phyloP scores from a whole-genome alignment of 2,113 vertebrate species.

The Microtus oregoni region DNA sequence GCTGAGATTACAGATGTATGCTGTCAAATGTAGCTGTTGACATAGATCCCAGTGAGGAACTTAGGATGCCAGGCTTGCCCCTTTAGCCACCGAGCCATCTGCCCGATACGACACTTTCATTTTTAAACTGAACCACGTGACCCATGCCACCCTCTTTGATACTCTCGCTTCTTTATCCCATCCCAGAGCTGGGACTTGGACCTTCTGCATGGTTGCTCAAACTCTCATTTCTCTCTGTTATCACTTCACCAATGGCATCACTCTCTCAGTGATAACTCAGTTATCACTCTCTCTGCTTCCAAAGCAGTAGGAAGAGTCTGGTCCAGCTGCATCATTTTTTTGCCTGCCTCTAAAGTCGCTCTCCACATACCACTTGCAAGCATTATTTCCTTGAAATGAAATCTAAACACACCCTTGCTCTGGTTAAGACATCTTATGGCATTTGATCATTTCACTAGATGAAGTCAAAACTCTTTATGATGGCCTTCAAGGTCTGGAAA shows the following conservation, averaged over 20 bases:
- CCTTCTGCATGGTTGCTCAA: neutral
- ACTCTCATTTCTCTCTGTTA: neutral
- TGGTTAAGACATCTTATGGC: neutral
- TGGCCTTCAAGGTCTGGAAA: slow-evolving; percentile 12
- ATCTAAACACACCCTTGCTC: neutral
- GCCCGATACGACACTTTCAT: neutral
- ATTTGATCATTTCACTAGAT: neutral
- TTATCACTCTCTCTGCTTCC: neutral
- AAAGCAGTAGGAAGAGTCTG: neutral
- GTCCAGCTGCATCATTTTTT: neutral
- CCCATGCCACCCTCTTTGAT: neutral
- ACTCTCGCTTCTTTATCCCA: neutral
- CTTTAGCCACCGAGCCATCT: neutral
- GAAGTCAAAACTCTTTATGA: neutral
- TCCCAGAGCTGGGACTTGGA: neutral
- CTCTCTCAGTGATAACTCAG: too few species aligned
- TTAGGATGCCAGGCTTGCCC: neutral
- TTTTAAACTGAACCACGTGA: neutral
- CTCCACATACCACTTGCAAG: neutral
- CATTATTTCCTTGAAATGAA: slow-evolving; percentile 23
- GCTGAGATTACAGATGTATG: neutral
- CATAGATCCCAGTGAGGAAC: neutral
- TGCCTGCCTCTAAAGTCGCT: neutral
- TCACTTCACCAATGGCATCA: neutral
- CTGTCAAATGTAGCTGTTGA: too few species aligned